phyloP scores from a whole-genome alignment of 2,888 invertebrate genomes.

The Phalera bucephala region DNA sequence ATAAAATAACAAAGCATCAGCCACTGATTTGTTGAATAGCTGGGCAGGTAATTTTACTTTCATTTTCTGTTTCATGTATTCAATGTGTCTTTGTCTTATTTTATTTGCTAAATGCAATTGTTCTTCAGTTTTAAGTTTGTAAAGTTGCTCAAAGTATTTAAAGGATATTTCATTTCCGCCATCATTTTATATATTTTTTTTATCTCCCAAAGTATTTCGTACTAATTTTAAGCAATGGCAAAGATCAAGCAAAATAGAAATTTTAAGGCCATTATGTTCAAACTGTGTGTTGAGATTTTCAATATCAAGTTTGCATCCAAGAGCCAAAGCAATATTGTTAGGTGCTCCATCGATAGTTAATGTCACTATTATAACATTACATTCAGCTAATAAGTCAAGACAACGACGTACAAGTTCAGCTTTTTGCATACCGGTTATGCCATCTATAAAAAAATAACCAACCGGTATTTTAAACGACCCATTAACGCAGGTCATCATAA shows the following conservation, averaged over 20 bases:
- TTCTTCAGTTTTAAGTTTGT: not conserved
- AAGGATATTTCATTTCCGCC: not conserved
- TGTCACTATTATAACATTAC: not conserved
- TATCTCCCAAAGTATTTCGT: not conserved
- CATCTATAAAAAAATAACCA: slow-evolving; percentile 8
- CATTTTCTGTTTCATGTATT: not conserved
- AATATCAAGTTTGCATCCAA: slow-evolving; percentile 2
- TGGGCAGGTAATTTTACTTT: not conserved
- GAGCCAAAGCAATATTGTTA: slow-evolving; percentile 5
- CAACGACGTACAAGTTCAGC: slow-evolving; percentile 1
- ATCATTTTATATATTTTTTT: not conserved
- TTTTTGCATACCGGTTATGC: not conserved
- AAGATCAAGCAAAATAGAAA: slow-evolving; percentile 4
- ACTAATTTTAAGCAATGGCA: slow-evolving; percentile 8
- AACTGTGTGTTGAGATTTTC: not conserved
- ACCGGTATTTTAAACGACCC: slow-evolving; percentile 9
- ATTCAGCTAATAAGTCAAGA: slow-evolving; percentile 1
- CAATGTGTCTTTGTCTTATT: not conserved
- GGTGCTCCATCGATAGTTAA: slow-evolving; percentile 8
- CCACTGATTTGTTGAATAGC: not conserved
- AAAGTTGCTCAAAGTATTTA: not conserved
- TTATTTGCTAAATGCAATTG: not conserved
- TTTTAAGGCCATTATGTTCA: not conserved
- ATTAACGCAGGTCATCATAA: slow-evolving; percentile 9
- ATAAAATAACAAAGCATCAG: no score